phyloP scores from a whole-genome alignment of 2,113 vertebrate species.

The Tympanuchus pallidicinctus region DNA sequence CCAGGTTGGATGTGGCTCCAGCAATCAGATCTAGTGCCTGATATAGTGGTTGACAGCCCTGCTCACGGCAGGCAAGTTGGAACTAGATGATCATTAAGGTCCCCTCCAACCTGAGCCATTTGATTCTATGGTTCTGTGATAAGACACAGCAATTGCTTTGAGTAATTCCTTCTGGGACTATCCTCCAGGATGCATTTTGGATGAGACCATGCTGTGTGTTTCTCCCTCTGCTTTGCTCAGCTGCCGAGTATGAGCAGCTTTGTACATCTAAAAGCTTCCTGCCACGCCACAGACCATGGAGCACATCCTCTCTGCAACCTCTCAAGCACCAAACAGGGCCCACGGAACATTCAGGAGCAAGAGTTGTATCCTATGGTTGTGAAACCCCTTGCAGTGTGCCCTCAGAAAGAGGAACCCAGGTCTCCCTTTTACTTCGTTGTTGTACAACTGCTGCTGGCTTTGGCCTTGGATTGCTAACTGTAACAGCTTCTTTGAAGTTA shows the following conservation, averaged over 20 bases:
- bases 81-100: too few species aligned
- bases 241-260: not conserved
- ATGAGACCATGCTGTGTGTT: not conserved
- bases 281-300: rapidly evolving
- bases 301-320: not conserved
- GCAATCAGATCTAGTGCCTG: too few species aligned
- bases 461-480: not conserved
- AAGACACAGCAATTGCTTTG: not conserved
- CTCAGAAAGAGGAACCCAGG: rapidly evolving
- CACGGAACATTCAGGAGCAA: not conserved
- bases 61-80: too few species aligned
- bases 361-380: too few species aligned
- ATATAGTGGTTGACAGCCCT: too few species aligned
- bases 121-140: too few species aligned
- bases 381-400: rapidly evolving
- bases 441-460: not conserved
- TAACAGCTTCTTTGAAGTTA: not conserved
- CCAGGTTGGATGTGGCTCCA: too few species aligned
- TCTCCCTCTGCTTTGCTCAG: rapidly evolving
- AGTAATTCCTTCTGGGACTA: not conserved
- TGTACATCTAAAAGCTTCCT: not conserved
- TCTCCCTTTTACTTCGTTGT: not conserved
- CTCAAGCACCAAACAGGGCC: not conserved
- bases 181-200: not conserved
- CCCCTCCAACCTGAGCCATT: too few species aligned